phyloP scores from a whole-genome alignment of 1,140 invertebrate species.

The Papilio dardanus region DNA sequence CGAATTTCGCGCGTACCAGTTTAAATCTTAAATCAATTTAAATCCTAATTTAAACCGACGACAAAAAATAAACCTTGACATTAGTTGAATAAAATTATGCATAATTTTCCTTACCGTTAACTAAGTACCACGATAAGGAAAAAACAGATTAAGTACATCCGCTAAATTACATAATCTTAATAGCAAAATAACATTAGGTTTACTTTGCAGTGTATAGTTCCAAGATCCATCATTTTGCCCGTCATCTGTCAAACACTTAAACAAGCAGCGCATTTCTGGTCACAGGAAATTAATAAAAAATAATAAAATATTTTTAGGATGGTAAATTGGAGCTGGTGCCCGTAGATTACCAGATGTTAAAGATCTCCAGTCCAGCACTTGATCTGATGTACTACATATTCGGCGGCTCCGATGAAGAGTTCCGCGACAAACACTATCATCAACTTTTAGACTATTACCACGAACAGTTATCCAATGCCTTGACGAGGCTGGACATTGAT shows the following conservation, averaged over 20 bases:
- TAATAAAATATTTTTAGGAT: slow-evolving; percentile 31
- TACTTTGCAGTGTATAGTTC: not conserved
- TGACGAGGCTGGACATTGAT: slow-evolving; percentile 49
- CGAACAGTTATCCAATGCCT: slow-evolving; percentile 55
- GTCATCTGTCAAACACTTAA: not conserved
- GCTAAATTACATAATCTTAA: not conserved
- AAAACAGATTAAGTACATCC: slow-evolving; percentile 1
- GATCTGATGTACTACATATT: slow-evolving; percentile 83
- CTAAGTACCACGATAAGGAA: slow-evolving; percentile 2
- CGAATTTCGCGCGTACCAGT: not conserved
- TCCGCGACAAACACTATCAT: slow-evolving; percentile 71
- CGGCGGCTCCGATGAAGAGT: slow-evolving; percentile 75
- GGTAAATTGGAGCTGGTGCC: slow-evolving; percentile 63
- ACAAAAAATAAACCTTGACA: not conserved
- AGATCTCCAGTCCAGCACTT: slow-evolving; percentile 74
- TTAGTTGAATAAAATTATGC: not conserved
- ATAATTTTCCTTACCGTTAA: not conserved
- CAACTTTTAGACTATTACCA: slow-evolving; percentile 78
- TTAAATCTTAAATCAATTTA: too few species aligned
- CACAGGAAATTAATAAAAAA: too few species aligned
- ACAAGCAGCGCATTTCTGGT: not conserved
- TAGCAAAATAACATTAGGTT: not conserved
- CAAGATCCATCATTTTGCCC: not conserved
- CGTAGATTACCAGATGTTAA: slow-evolving; percentile 82
- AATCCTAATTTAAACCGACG: too few species aligned